Evolutionary conservation across 2,888 invertebrate species (phyloP), one percentile per base, ranked within the genome.

Genomic region (Nasonovia ribisnigri): DNA sequence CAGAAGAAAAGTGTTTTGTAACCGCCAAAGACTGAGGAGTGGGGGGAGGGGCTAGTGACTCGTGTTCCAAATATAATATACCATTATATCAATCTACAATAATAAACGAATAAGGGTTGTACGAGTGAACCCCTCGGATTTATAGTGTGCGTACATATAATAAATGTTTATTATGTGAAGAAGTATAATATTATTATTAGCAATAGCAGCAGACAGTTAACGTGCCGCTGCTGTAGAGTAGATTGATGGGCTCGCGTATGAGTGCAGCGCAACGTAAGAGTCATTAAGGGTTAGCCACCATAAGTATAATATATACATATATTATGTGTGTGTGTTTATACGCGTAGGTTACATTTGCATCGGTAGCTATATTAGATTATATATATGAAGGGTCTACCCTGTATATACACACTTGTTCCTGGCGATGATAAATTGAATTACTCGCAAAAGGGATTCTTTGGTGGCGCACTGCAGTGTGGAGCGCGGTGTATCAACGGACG

Each of bases 351-450:
- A 46, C 46, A 86, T n/a, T 86, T 46, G 86, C 46, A 46, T 46
- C 8, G 29, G 86, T 29, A 43, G 48, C 24, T 90, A 67, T 46
- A 67, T 36, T 77, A 77, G 20, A 77, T 77, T 77, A 67, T 67
- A 90, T 60, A 67, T 60, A 57, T 46, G 24, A 5, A 48, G 29
- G n/a, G 48, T 48, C 16, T 48, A 16, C 48, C 6, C 20, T 90
- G 43, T 90, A 54, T 54, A 42, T 88, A 24, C 24, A 89, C 26
- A 4, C 67, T 67, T 60, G 42, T 90, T 90, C 77, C 16, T 16
- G 51, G 36, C 90, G 77, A 51, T 90, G 77, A 84, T 90, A 90
- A 90, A 90, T 90, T 90, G 90, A 90, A 90, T 90, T 90, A 77
- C 51, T 20, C 77, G 42, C 90, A 51, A 90, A 84, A 90, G 90